A percentile compares a stretch with the other conserved stretches of the same genome.
Evolutionary conservation across 2,888 invertebrate species (phyloP).

Genomic region (Cylloceria caligata): DNA sequence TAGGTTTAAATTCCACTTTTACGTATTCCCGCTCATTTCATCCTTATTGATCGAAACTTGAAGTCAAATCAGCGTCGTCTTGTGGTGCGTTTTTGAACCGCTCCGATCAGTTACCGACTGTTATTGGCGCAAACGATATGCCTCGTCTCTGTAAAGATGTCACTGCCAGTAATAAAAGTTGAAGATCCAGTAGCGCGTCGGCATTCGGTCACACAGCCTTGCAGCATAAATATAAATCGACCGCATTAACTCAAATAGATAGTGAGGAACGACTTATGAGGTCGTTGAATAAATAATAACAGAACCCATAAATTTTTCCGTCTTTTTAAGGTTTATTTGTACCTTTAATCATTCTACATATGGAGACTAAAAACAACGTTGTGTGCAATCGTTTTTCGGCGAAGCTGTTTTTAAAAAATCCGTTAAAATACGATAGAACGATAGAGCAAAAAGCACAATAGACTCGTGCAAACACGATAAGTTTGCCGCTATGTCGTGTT

Average conservation of each 20-base stretch:
- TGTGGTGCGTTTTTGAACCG: neutral
- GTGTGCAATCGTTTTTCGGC: too few relatives aligned
- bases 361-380: too few relatives aligned
- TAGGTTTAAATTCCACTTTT: neutral
- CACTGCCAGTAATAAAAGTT: neutral
- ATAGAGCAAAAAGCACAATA: too few relatives aligned
- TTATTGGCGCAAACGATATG: neutral
- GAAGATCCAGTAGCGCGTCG: neutral
- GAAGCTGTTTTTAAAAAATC: too few relatives aligned
- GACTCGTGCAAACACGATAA: too few relatives aligned
- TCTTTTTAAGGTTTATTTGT: neutral
- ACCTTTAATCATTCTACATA: neutral
- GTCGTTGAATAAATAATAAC: conserved; percentile 8
- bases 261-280: conserved; percentile 13
- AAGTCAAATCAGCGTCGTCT: neutral
- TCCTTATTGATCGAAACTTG: conserved; percentile 22
- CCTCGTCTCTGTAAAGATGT: neutral
- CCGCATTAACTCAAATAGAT: conserved; percentile 17
- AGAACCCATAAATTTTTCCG: neutral
- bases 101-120: conserved; percentile 11
- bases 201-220: conserved; percentile 1
- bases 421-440: too few relatives aligned
- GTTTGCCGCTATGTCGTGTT: too few relatives aligned
- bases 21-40: conserved; percentile 1
- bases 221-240: conserved; percentile 9